These are phyloP conservation scores for Drepanosiphum platanoidis DNA, from an alignment of 2,888 invertebrate species.

Conservation along the genomic window DNA sequence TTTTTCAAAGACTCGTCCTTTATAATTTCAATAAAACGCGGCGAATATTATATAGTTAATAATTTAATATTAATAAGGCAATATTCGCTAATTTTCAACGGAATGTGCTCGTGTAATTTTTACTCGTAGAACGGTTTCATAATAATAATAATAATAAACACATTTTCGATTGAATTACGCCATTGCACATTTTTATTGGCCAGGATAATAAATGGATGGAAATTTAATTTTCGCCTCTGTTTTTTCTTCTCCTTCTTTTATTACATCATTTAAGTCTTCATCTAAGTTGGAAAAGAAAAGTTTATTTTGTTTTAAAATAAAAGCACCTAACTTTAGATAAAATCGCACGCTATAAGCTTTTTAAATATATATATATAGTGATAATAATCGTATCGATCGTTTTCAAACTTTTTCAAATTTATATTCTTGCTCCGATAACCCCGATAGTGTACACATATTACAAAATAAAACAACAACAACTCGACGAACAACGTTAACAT, in stretches of 20 bases:
- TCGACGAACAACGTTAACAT: conserved; percentile 39
- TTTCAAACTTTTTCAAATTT: conserved; percentile 42
- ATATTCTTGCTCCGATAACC: conserved; percentile 35
- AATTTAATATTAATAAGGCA: too few species aligned
- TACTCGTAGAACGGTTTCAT: too few species aligned
- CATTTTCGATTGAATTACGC: background rate
- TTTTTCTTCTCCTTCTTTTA: background rate
- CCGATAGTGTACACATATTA: conserved; percentile 17
- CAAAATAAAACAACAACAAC: conserved; percentile 46
- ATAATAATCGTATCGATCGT: conserved; percentile 41
- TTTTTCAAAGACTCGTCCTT: too few species aligned
- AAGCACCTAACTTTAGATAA: conserved; percentile 39
- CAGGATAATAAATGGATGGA: background rate
- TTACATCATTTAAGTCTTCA: background rate
- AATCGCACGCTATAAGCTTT: conserved; percentile 5
- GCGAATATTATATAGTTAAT: too few species aligned
- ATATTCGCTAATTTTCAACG: too few species aligned
- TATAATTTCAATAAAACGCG: too few species aligned
- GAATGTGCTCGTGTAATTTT: too few species aligned
- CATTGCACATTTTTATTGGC: conserved; percentile 2
- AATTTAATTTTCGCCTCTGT: background rate
- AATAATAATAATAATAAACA: background rate
- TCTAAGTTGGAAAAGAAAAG: conserved; percentile 22
- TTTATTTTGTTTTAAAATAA: conserved; percentile 53
- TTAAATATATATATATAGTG: conserved; percentile 32